Evolutionary conservation across 2,888 invertebrate genomes (phyloP), one percentile per base, ranked within the genome.

Genomic region (Dryomyza anilis): DNA sequence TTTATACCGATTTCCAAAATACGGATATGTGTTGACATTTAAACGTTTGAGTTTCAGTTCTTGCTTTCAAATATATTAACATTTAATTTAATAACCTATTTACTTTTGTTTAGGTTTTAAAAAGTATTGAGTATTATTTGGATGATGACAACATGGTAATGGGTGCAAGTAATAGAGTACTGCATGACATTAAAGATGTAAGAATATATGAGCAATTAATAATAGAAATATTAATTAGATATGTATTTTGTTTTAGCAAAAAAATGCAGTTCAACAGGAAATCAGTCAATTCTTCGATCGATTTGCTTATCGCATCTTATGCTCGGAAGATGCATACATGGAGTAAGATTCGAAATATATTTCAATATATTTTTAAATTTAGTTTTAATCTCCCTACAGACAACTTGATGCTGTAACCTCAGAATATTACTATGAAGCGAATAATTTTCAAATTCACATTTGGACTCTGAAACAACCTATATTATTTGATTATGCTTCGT

Each of bases 391-490:
- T n/a, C n/a, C n/a, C n/a, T n/a, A n/a, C n/a, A 61, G 60, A 27
- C 48, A 33, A 33, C 36, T 60, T 1, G 73, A 78, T 67, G 73
- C 71, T 6, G 70, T 65, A 0, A 69, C 74, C 1, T 66, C 74
- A 2, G 74, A 74, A 14, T 81, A 78, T 72, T 67, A 63, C 1
- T 73, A 73, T 64, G 21, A 30, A 3, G 71, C 69, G n/a, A 55
- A 70, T 2, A 56, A 71, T 8, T 82, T 76, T 63, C 50, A 67
- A 29, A 71, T 81, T 0, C 78, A 81, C 48, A 68, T 81, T 10
- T 81, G 81, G 82, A 71, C 74, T 10, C 64, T 81, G 12, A 75
- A 75, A 16, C 73, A 79, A 0, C 74, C 81, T 3, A 67, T 81
- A 29, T 67, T 73, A 6, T 74, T 81, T 30, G 43, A 70, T 1